Evolutionary conservation across 2,113 vertebrate genomes (phyloP).

Genomic region (Poeciliopsis prolifica): DNA sequence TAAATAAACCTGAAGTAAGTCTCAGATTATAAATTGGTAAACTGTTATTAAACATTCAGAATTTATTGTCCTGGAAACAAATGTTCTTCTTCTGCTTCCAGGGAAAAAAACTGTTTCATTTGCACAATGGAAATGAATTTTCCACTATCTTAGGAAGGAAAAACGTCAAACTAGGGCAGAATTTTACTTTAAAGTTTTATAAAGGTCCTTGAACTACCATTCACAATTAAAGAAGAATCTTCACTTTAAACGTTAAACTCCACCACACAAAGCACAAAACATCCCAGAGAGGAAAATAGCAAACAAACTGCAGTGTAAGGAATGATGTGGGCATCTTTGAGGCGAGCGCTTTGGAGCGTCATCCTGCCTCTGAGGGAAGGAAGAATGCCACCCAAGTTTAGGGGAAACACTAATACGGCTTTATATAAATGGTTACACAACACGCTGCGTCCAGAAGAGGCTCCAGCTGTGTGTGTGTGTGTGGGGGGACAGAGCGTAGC

Average conservation of each 20-base stretch:
- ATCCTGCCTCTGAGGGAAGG: slow-evolving; percentile 24
- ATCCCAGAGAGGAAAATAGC: background rate
- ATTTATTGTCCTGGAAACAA: slow-evolving; percentile 21
- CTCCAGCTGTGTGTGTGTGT: too few relatives aligned
- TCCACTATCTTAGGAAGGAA: background rate
- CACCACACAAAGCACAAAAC: background rate
- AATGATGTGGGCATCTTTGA: slow-evolving; percentile 29
- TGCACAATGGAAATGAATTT: background rate
- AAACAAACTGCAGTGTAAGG: slow-evolving; percentile 3
- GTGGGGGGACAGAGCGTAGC: slow-evolving; percentile 7
- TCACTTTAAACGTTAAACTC: background rate
- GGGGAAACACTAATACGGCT: slow-evolving; percentile 66
- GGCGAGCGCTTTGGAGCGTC: slow-evolving; percentile 23
- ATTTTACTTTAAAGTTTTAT: slow-evolving; percentile 26
- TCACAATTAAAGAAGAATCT: slow-evolving; percentile 3
- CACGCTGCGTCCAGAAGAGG: slow-evolving; percentile 38
- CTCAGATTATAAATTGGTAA: slow-evolving; percentile 2
- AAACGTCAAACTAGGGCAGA: background rate
- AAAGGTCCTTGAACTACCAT: slow-evolving; percentile 4
- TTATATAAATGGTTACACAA: slow-evolving; percentile 69
- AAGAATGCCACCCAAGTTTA: slow-evolving; percentile 57
- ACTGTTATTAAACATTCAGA: slow-evolving; percentile 18
- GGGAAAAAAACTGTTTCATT: background rate
- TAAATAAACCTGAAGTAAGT: slow-evolving; percentile 21
- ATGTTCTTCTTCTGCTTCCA: slow-evolving; percentile 6